phyloP scores from a whole-genome alignment of 2,113 vertebrate genomes.

The Symphodus melops region DNA sequence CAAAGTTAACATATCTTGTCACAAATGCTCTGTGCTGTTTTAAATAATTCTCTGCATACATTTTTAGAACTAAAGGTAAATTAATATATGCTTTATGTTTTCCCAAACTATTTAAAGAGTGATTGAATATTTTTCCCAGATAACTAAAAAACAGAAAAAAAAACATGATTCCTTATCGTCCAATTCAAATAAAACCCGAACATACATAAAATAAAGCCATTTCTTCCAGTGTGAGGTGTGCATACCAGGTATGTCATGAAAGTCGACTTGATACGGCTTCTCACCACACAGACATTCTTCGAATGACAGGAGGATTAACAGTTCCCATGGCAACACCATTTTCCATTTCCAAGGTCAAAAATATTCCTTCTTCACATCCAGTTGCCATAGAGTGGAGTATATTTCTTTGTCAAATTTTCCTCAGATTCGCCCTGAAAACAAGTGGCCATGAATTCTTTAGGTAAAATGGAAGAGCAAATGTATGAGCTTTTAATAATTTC shows the following conservation, averaged over 20 bases:
- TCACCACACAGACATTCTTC: slow-evolving; percentile 90
- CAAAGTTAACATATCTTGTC: slow-evolving; percentile 2
- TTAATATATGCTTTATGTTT: background rate
- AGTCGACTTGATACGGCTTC: slow-evolving; percentile 79
- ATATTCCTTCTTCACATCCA: slow-evolving; percentile 83
- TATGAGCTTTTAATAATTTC: slow-evolving; percentile 79
- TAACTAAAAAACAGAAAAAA: background rate
- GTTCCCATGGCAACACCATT: slow-evolving; percentile 97
- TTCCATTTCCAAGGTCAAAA: slow-evolving; percentile 93
- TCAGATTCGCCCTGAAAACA: slow-evolving; percentile 62
- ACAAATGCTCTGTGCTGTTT: background rate
- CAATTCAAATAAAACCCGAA: slow-evolving; percentile 44
- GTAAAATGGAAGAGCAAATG: slow-evolving; percentile 36
- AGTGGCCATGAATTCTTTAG: slow-evolving; percentile 29
- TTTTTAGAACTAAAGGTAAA: background rate
- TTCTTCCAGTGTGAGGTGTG: slow-evolving; percentile 63
- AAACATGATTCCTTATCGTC: background rate
- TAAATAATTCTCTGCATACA: no score
- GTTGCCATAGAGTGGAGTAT: slow-evolving; percentile 62
- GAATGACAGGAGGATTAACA: slow-evolving; percentile 93
- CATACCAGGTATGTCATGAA: slow-evolving; percentile 86
- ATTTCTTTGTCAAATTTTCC: slow-evolving; percentile 59
- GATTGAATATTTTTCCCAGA: background rate
- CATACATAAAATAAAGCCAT: slow-evolving; percentile 12
- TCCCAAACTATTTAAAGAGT: background rate